These are phyloP conservation scores for Drosophila nigrodunni DNA, from an alignment of 1,140 invertebrate genomes.

Conservation along the genomic window DNA sequence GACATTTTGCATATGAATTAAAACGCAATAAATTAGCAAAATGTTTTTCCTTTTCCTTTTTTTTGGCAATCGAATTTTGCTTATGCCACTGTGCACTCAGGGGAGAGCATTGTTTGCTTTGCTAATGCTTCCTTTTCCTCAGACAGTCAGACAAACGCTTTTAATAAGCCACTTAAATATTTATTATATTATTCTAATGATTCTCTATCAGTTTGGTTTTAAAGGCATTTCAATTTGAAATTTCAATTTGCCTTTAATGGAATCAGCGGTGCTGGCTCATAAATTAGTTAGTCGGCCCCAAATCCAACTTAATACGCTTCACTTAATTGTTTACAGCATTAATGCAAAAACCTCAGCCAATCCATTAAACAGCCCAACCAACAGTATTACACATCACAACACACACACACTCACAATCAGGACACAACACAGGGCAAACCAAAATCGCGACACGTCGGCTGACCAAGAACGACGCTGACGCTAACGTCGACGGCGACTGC, in stretches of 20 bases:
- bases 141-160: constrained; percentile 42
- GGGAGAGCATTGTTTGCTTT: constrained; percentile 21
- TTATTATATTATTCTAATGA: constrained; percentile 75
- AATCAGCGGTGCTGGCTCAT: constrained; percentile 35
- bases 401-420: constrained; percentile 10
- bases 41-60: constrained; percentile 18
- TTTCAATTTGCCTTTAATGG: constrained; percentile 15
- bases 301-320: constrained; percentile 79
- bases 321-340: constrained; percentile 83
- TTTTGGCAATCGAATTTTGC: constrained; percentile 47
- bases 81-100: background rate
- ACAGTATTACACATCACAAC: constrained; percentile 65
- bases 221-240: constrained; percentile 5
- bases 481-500: constrained; percentile 20
- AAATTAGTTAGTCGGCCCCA: constrained; percentile 74
- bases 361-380: constrained; percentile 68
- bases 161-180: constrained; percentile 82
- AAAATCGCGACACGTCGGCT: constrained; percentile 66
- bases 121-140: constrained; percentile 48
- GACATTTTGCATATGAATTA: constrained; percentile 81
- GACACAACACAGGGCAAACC: constrained; percentile 59
- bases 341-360: constrained; percentile 78
- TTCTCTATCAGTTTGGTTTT: constrained; percentile 28
- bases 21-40: constrained; percentile 81
- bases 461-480: constrained; percentile 22